These are phyloP conservation scores for Pterocles orientalis DNA, from an alignment of 2,113 vertebrate genomes.

Conservation along the genomic window DNA sequence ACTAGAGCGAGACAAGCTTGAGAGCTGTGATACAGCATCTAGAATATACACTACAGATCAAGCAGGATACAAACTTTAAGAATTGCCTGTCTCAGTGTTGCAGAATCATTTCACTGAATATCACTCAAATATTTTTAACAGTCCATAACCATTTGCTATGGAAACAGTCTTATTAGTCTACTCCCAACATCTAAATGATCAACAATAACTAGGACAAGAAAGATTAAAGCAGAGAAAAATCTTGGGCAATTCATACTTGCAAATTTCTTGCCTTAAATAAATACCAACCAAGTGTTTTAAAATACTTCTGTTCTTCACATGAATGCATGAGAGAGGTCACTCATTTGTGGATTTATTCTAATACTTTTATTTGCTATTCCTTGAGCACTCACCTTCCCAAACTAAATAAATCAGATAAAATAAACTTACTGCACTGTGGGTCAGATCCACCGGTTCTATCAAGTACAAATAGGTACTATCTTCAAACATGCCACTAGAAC, in stretches of 20 bases:
- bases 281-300: not conserved
- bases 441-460: constrained; percentile 89
- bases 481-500: constrained; percentile 93
- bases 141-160: not conserved
- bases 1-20: not conserved
- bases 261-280: not conserved
- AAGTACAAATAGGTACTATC: constrained; percentile 86
- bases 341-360: not conserved
- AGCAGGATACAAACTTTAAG: not conserved
- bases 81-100: not conserved
- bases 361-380: not conserved
- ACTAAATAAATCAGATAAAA: not conserved
- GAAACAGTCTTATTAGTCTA: not conserved
- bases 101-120: not conserved
- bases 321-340: not conserved
- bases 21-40: not conserved
- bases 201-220: not conserved
- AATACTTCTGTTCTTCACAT: not conserved
- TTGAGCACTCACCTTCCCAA: not conserved
- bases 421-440: constrained; percentile 86
- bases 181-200: not conserved
- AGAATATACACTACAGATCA: not conserved
- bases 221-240: not conserved
- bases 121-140: not conserved
- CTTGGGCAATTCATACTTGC: not conserved